A percentile compares a stretch with the other conserved stretches of the same genome.
These are phyloP conservation scores for Scrobipalpa atriplicella DNA, from an alignment of 2,888 invertebrate genomes.

Conservation along the genomic window DNA sequence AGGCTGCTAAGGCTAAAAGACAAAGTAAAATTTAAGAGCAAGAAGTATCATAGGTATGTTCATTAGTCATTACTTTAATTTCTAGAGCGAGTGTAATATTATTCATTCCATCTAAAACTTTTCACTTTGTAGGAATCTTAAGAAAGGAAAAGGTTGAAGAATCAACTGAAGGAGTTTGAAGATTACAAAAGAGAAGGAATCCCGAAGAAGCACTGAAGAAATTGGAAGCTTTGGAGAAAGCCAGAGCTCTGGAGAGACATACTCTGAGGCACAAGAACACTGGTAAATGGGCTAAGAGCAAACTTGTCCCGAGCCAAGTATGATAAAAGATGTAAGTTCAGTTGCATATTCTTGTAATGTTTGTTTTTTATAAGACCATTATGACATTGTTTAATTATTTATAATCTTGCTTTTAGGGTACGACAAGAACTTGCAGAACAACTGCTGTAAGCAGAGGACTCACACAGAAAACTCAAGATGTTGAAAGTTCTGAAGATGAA, in stretches of 20 bases:
- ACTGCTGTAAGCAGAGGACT: slow-evolving; percentile 91
- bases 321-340: slow-evolving; percentile 89
- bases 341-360: not conserved
- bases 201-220: slow-evolving; percentile 95
- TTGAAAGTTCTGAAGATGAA: slow-evolving; percentile 79
- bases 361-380: not conserved
- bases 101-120: slow-evolving; percentile 21
- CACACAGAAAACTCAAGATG: slow-evolving; percentile 87
- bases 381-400: not conserved
- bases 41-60: slow-evolving; percentile 88
- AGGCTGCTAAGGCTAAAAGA: slow-evolving; percentile 93
- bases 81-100: no score
- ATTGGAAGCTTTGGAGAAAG: slow-evolving; percentile 92
- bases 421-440: slow-evolving; percentile 92
- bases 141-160: slow-evolving; percentile 91
- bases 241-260: slow-evolving; percentile 93
- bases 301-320: slow-evolving; percentile 94
- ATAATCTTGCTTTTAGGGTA: slow-evolving; percentile 75
- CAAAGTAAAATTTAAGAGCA: slow-evolving; percentile 98
- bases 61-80: no score
- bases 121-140: slow-evolving; percentile 84
- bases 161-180: slow-evolving; percentile 95
- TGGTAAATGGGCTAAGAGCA: slow-evolving; percentile 97
- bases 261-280: slow-evolving; percentile 96
- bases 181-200: slow-evolving; percentile 91